Evolutionary conservation across 2,888 invertebrate genomes (phyloP).

Genomic region (Melanostoma scalare): DNA sequence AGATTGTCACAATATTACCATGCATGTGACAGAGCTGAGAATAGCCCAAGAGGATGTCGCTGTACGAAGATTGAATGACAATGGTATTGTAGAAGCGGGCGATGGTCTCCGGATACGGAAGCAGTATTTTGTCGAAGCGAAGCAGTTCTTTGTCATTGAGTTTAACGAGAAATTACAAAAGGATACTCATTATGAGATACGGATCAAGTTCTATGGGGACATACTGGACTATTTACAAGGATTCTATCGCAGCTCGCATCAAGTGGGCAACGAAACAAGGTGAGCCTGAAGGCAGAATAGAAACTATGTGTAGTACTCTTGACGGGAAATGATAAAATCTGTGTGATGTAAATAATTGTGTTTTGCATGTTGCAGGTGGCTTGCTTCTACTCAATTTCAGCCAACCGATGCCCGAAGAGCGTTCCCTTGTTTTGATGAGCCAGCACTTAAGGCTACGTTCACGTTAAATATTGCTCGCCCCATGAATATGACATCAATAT

Average conservation of each 20-base stretch:
- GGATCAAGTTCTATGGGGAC: conserved; percentile 87
- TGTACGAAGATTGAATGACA: conserved; percentile 78
- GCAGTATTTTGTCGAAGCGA: conserved; percentile 84
- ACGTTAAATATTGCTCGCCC: conserved; percentile 89
- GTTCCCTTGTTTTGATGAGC: conserved; percentile 95
- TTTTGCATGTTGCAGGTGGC: conserved; percentile 85
- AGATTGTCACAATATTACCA: conserved; percentile 85
- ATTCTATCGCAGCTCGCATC: conserved; percentile 92
- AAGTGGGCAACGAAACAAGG: conserved; percentile 87
- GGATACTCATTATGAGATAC: conserved; percentile 86
- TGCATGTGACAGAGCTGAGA: conserved; percentile 88
- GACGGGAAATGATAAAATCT: conserved; percentile 46
- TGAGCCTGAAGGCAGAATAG: conserved; percentile 77
- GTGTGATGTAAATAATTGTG: conserved; percentile 36
- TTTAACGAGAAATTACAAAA: conserved; percentile 84
- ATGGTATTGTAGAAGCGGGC: conserved; percentile 42
- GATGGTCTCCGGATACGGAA: conserved; percentile 78
- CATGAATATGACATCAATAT: conserved; percentile 88
- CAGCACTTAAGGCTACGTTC: conserved; percentile 91
- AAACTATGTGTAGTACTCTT: background rate
- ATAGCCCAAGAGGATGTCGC: conserved; percentile 85
- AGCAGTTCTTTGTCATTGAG: conserved; percentile 88
- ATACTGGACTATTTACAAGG: conserved; percentile 90
- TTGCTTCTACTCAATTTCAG: conserved; percentile 92
- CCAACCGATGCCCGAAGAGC: conserved; percentile 91